Evolutionary conservation across 2,888 invertebrate species (phyloP), one percentile per base, ranked within the genome.

Genomic region (Hydrotaea diabolus): DNA sequence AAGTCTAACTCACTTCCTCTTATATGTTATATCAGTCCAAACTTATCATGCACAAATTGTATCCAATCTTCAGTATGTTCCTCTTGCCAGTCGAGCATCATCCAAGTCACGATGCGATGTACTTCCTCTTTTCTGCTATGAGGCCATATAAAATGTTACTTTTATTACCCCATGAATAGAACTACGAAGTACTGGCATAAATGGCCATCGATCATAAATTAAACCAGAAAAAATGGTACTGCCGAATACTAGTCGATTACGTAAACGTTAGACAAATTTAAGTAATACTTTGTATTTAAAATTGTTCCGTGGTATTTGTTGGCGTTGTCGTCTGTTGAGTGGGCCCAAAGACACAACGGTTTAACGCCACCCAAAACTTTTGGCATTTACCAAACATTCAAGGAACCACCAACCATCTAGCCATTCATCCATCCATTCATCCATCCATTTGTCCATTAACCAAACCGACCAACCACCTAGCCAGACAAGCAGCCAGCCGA

Each of bases 291-390:
- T 77, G 59, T n/a, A 23, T 5, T 59, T 26, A 15, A 31, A 31
- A 23, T 26, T 26, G 26, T 26, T 26, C 26, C 23, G 26, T 59
- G 23, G 15, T 15, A 5, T 62, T 62, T 31, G 31, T 62, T 31
- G 62, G 31, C 13, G 13, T 49, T 49, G 49, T 55, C 7, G 57
- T 7, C 15, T 19, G 21, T 23, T n/a, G 23, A 46, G 21, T 69
- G 46, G 69, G 69, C 69, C 69, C 46, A 69, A 36, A 69, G 69
- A 62, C 73, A 77, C 77, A 80, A 80, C 21, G 80, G 31, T 75
- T 80, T 53, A 82, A 74, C 76, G 77, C 81, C 85, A 78, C 78
- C 84, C 73, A 43, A 83, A 80, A 80, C 43, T 11, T 69, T 69
- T 69, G 69, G 69, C 69, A 69, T 69, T 69, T 69, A 17, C 69